A percentile compares a stretch with the other conserved stretches of the same genome.
Evolutionary conservation across 2,888 invertebrate species (phyloP).

Genomic region (Tortrix viridana): DNA sequence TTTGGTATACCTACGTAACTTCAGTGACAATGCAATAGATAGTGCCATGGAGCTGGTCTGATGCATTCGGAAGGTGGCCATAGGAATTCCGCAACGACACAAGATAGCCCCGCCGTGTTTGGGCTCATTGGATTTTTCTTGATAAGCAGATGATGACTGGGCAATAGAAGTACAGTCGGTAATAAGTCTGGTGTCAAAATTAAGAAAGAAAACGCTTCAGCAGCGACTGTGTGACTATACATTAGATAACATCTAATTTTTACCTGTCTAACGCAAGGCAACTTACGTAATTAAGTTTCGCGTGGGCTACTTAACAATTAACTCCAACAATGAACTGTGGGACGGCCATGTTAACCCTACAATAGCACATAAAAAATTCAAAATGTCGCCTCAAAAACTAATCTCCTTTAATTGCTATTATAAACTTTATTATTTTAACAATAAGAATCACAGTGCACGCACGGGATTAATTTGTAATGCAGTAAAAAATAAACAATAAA

Average conservation of each 20-base stretch:
- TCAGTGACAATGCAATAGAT: no score
- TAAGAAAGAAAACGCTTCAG: background rate
- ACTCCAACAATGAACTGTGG: constrained; percentile 28
- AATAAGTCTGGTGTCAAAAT: no score
- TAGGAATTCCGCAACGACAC: no score
- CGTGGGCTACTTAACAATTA: constrained; percentile 28
- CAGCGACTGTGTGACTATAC: background rate
- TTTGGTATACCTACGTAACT: no score
- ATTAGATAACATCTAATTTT: constrained; percentile 1
- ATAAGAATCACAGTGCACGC: constrained; percentile 6
- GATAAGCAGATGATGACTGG: no score
- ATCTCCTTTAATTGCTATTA: background rate
- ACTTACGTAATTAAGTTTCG: constrained; percentile 22
- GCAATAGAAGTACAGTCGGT: no score
- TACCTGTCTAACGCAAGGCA: constrained; percentile 3
- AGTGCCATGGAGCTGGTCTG: no score
- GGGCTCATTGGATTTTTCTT: no score
- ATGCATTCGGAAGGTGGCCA: no score
- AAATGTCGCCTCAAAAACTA: constrained; percentile 12
- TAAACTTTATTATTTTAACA: constrained; percentile 6
- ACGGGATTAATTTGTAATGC: constrained; percentile 10
- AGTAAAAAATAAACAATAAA: constrained; percentile 29
- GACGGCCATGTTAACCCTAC: constrained; percentile 30
- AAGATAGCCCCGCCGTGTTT: no score
- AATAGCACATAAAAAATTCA: constrained; percentile 29